These are phyloP conservation scores for Rhopalosiphum nymphaeae DNA, from an alignment of 2,888 invertebrate genomes.

Conservation along the genomic window DNA sequence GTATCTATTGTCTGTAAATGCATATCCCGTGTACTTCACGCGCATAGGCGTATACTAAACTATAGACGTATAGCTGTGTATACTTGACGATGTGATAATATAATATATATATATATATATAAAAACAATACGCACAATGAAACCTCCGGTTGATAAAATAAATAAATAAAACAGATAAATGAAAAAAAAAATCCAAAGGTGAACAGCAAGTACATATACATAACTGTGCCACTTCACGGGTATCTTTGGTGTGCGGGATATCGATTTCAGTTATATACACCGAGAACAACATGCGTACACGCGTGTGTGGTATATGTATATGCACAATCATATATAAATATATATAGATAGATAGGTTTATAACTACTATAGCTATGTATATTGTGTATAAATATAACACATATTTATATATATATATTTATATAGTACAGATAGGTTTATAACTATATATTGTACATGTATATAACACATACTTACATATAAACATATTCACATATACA, in stretches of 20 bases:
- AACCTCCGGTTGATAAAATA: neutral
- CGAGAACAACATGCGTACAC: neutral
- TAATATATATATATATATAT: neutral
- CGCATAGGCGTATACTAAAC: neutral
- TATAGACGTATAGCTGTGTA: neutral
- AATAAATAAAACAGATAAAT: constrained; percentile 8
- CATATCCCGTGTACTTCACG: neutral
- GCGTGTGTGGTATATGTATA: neutral
- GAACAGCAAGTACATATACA: neutral
- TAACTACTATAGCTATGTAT: neutral
- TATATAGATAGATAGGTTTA: neutral
- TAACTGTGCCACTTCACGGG: constrained; percentile 55
- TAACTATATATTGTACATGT: neutral
- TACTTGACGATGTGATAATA: neutral
- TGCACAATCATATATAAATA: neutral
- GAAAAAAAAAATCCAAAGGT: constrained; percentile 10
- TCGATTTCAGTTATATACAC: constrained; percentile 24
- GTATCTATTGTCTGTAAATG: neutral
- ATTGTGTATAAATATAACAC: neutral
- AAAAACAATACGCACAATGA: constrained; percentile 6
- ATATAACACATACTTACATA: neutral
- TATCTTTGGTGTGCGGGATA: constrained; percentile 43
- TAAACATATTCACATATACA: neutral
- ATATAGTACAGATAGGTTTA: neutral
- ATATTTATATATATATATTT: neutral